Evolutionary conservation across 1,140 invertebrate genomes (phyloP).

Genomic region (Bombus picipes): DNA sequence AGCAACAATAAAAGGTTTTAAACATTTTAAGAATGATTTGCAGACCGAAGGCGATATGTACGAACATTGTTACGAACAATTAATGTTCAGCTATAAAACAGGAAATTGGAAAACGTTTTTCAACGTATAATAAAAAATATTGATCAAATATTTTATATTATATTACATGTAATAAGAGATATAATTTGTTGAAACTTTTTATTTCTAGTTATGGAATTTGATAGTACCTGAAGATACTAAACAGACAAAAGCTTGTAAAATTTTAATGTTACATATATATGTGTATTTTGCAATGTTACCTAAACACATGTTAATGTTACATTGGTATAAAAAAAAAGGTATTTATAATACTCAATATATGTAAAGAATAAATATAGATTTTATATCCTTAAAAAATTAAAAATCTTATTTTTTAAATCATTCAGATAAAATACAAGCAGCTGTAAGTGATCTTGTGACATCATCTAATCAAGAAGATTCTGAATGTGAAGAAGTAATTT

Average conservation of each 20-base stretch:
- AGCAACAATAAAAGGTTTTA: slow-evolving; percentile 56
- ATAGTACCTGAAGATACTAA: slow-evolving; percentile 56
- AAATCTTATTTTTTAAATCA: slow-evolving; percentile 12
- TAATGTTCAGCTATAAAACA: slow-evolving; percentile 51
- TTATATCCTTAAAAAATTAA: not conserved
- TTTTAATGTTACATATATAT: slow-evolving; percentile 69
- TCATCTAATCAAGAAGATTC: slow-evolving; percentile 1
- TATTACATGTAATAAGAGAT: not conserved
- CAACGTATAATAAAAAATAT: slow-evolving; percentile 54
- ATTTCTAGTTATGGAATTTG: slow-evolving; percentile 65
- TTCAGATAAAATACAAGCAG: slow-evolving; percentile 26
- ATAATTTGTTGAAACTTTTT: slow-evolving; percentile 5
- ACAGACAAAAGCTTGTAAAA: slow-evolving; percentile 63
- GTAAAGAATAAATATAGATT: not conserved
- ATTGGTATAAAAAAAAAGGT: slow-evolving; percentile 47
- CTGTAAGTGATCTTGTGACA: not conserved
- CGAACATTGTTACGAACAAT: slow-evolving; percentile 16
- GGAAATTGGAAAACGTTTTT: slow-evolving; percentile 69
- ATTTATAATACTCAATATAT: slow-evolving; percentile 11
- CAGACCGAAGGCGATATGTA: not conserved
- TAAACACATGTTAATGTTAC: slow-evolving; percentile 46
- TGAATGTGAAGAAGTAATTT: slow-evolving; percentile 49
- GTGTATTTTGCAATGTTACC: slow-evolving; percentile 69
- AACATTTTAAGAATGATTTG: slow-evolving; percentile 34
- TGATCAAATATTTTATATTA: not conserved